A percentile compares a stretch with the other conserved stretches of the same genome.
Evolutionary conservation across 2,797 vertebrate species (phyloP).

Genomic region (Australoheros facetus): DNA sequence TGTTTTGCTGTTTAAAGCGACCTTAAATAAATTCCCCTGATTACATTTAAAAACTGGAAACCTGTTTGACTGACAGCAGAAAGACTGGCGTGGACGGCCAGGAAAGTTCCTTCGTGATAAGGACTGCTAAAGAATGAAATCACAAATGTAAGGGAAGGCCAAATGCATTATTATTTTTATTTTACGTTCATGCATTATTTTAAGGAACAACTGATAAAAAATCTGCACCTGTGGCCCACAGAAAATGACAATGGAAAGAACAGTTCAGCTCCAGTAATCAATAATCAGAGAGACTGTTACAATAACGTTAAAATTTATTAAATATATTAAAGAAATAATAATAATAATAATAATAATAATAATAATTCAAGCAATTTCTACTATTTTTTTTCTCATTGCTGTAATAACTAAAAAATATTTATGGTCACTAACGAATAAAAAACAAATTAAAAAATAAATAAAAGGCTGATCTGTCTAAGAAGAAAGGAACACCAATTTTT

Average conservation of each 20-base stretch:
- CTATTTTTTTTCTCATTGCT: not conserved
- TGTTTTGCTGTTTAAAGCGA: not conserved
- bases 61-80: not conserved
- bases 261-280: not conserved
- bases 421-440: not conserved
- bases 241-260: not conserved
- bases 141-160: not conserved
- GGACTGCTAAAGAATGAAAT: not conserved
- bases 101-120: not conserved
- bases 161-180: not conserved
- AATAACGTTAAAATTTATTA: not conserved
- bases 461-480: not conserved
- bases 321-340: not conserved
- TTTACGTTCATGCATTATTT: not conserved
- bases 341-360: not conserved
- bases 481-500: not conserved
- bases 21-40: not conserved
- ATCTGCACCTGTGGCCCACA: too few species aligned
- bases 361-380: not conserved
- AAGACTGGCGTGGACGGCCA: not conserved
- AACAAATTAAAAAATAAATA: not conserved
- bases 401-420: not conserved
- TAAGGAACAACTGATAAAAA: not conserved
- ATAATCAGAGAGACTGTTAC: not conserved
- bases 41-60: not conserved